Percentiles rank a stretch among this genome's conserved stretches.
phyloP scores from a whole-genome alignment of 2,113 vertebrate species.

The Pseudolaguvia tuberculata region DNA sequence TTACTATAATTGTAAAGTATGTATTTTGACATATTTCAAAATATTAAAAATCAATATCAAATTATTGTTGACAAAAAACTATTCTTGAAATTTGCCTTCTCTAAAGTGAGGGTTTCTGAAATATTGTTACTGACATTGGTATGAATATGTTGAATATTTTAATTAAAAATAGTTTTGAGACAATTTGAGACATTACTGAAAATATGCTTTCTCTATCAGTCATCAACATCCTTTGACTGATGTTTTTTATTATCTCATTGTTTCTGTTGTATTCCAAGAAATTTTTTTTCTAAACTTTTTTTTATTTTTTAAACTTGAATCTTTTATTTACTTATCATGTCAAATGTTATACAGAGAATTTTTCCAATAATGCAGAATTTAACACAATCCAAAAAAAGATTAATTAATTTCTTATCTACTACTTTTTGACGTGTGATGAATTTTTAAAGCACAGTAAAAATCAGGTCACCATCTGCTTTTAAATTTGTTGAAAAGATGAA shows the following conservation, averaged over 20 bases:
- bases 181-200: too few relatives aligned
- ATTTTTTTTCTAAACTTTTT: neutral
- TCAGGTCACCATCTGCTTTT: slow-evolving; percentile 30
- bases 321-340: neutral
- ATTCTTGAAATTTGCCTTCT: neutral
- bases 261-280: neutral
- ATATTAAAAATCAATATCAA: neutral
- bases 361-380: neutral
- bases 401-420: neutral
- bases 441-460: slow-evolving; percentile 8
- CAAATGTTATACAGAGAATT: neutral
- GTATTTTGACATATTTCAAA: neutral
- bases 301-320: neutral
- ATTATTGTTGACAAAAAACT: neutral
- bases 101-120: neutral
- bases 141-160: neutral
- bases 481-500: slow-evolving; percentile 18
- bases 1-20: neutral
- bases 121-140: neutral
- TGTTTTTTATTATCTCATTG: neutral
- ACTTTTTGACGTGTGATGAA: neutral
- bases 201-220: neutral
- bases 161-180: too few relatives aligned
- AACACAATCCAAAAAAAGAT: slow-evolving; percentile 12
- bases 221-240: neutral